Conservation (phyloP, 2,113 vertebrate species). For the Tautogolabrus adspersus region DNA sequence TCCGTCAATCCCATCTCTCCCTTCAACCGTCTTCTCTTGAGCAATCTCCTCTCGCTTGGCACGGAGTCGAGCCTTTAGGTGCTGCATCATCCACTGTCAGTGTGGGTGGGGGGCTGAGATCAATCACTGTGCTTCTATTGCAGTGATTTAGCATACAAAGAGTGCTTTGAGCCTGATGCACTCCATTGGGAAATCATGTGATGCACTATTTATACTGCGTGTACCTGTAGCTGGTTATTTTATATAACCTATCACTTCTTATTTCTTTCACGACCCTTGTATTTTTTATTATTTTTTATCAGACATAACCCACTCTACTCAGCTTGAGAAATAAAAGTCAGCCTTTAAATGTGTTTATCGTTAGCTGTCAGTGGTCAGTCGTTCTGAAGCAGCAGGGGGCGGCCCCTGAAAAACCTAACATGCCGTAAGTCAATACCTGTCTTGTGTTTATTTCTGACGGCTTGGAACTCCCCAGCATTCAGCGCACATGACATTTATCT, state of each 20-base stretch:
- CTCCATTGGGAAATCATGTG: conserved; percentile 70
- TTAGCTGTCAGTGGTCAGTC: conserved; percentile 47
- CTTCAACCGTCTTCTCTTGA: conserved; percentile 21
- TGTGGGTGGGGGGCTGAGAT: conserved; percentile 68
- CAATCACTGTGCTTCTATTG: conserved; percentile 69
- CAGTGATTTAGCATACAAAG: conserved; percentile 71
- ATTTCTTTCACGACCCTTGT: conserved; percentile 19
- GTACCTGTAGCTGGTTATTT: conserved; percentile 42
- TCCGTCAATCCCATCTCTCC: neutral
- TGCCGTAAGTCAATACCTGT: conserved; percentile 54
- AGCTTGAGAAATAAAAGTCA: conserved; percentile 44
- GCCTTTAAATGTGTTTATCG: conserved; percentile 51
- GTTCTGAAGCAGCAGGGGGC: conserved; percentile 23
- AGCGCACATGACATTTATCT: conserved; percentile 74
- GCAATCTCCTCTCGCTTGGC: conserved; percentile 47
- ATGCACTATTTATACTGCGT: conserved; percentile 65
- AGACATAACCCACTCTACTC: conserved; percentile 22
- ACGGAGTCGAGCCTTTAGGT: conserved; percentile 54
- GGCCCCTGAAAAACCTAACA: conserved; percentile 22
- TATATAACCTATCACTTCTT: conserved; percentile 25
- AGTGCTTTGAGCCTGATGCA: conserved; percentile 67
- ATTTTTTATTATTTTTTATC: conserved; percentile 9
- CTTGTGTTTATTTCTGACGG: conserved; percentile 66
- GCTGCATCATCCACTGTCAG: conserved; percentile 66
- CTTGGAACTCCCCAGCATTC: conserved; percentile 56